Evolutionary conservation across 2,888 invertebrate species (phyloP), one percentile per base, ranked within the genome.

Genomic region (Phlogophora meticulosa): DNA sequence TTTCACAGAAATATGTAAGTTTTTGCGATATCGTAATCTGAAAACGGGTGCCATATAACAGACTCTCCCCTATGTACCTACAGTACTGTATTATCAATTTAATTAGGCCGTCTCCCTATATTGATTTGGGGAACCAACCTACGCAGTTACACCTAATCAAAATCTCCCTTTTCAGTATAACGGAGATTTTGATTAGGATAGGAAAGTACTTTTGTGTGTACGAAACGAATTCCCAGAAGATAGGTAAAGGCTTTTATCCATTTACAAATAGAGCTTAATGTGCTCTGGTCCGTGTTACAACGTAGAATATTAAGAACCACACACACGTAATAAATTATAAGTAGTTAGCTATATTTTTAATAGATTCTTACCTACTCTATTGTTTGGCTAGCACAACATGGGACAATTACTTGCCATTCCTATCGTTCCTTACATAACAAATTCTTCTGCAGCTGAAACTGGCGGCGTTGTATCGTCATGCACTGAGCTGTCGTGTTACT

Each of bases 401-500:
- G 24, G 7, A 13, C 1, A 32, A 22, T 22, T 22, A 11, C 15
- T 17, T 32, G n/a, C 4, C 7, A n/a, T 10, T 20, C 11, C 3
- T 28, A 10, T 53, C 17, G 4, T 24, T 28, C 11, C 15, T 22
- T 49, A 49, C 15, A 69, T 43, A 28, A 24, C 2, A 22, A 0
- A 32, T 9, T 49, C 2, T 28, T 28, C 0, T 43, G 7, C 60
- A 97, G 97, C 96, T 71, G 97, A 97, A 89, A 96, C 94, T 55
- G 96, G 96, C 36, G 96, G 96, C n/a, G 95, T 96, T 58, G 96
- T 96, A 17, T 96, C 96, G 17, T 97, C 96, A 66, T 98, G 98
- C 91, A 95, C 96, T 63, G 97, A 98, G 75, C 92, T 98, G 81
- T 97, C 97, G 38, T 98, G 98, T 89, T 97, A 97, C 88, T 98